A percentile compares a stretch with the other conserved stretches of the same genome.
Evolutionary conservation across 2,888 invertebrate genomes (phyloP).

Genomic region (Tromatobia lineatoria): DNA sequence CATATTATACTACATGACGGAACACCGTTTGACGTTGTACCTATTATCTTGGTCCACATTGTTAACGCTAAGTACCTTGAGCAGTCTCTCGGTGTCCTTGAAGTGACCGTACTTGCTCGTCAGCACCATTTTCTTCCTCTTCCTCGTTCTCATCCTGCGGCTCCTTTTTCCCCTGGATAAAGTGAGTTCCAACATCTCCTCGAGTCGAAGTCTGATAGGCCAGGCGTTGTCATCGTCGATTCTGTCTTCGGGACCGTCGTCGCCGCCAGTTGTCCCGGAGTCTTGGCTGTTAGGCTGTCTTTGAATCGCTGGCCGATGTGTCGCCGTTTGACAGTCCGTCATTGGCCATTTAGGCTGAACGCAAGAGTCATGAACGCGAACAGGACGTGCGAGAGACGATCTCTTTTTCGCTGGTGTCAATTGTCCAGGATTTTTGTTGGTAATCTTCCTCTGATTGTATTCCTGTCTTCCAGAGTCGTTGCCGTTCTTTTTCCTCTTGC

Average conservation of each 20-base stretch:
- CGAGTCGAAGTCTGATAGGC: conserved; percentile 80
- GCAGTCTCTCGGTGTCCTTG: conserved; percentile 83
- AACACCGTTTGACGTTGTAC: conserved; percentile 83
- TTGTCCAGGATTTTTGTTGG: conserved; percentile 55
- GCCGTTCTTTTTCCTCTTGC: conserved; percentile 41
- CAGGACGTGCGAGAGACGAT: conserved; percentile 82
- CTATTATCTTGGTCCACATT: conserved; percentile 84
- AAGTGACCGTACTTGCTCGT: conserved; percentile 76
- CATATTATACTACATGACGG: conserved; percentile 80
- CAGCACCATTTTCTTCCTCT: conserved; percentile 76
- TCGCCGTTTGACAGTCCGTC: conserved; percentile 31
- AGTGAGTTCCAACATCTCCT: conserved; percentile 82
- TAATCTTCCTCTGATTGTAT: conserved; percentile 39
- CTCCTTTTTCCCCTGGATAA: conserved; percentile 75
- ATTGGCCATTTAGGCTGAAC: conserved; percentile 57
- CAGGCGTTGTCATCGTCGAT: conserved; percentile 74
- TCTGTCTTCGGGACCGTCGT: conserved; percentile 70
- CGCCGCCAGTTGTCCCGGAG: conserved; percentile 67
- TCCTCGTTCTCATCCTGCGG: conserved; percentile 76
- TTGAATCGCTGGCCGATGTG: conserved; percentile 35
- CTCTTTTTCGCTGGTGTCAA: conserved; percentile 80
- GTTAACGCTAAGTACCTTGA: conserved; percentile 83
- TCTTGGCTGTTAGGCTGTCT: conserved; percentile 65
- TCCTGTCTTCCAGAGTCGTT: conserved; percentile 3
- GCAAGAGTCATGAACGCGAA: conserved; percentile 81